Conservation (phyloP, 2,888 invertebrate species). For the Watsonalla cultraria region DNA sequence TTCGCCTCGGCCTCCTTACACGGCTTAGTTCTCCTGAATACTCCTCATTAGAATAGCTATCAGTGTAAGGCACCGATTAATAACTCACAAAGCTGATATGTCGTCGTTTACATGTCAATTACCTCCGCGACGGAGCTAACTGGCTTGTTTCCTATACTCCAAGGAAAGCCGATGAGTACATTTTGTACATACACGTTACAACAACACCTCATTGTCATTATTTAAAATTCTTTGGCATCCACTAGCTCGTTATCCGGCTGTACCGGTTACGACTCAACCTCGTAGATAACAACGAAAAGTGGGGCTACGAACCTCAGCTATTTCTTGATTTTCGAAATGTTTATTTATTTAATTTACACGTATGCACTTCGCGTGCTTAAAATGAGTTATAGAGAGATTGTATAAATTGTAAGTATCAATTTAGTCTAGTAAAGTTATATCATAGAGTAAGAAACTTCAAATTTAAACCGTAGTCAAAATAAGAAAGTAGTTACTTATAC, state of each 20-base stretch:
- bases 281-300: constrained; percentile 44
- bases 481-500: too few relatives aligned
- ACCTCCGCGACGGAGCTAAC: constrained; percentile 52
- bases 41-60: constrained; percentile 77
- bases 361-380: too few relatives aligned
- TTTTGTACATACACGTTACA: constrained; percentile 12
- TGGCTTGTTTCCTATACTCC: constrained; percentile 45
- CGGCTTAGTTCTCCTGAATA: constrained; percentile 48
- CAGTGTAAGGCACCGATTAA: constrained; percentile 72
- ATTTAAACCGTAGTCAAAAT: too few relatives aligned
- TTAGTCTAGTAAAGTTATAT: too few relatives aligned
- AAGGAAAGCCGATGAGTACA: constrained; percentile 43
- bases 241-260: constrained; percentile 53
- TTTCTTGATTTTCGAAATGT: constrained; percentile 37
- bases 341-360: too few relatives aligned
- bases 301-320: constrained; percentile 29
- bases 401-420: too few relatives aligned
- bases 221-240: constrained; percentile 54
- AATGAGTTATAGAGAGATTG: too few relatives aligned
- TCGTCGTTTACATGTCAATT: constrained; percentile 73
- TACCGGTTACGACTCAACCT: constrained; percentile 52
- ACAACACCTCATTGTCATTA: constrained; percentile 34
- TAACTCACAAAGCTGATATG: constrained; percentile 61
- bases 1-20: constrained; percentile 72
- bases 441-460: too few relatives aligned